A percentile compares a stretch with the other conserved stretches of the same genome.
phyloP scores from a whole-genome alignment of 1,140 invertebrate genomes.

The Anagrus nilaparvatae region DNA sequence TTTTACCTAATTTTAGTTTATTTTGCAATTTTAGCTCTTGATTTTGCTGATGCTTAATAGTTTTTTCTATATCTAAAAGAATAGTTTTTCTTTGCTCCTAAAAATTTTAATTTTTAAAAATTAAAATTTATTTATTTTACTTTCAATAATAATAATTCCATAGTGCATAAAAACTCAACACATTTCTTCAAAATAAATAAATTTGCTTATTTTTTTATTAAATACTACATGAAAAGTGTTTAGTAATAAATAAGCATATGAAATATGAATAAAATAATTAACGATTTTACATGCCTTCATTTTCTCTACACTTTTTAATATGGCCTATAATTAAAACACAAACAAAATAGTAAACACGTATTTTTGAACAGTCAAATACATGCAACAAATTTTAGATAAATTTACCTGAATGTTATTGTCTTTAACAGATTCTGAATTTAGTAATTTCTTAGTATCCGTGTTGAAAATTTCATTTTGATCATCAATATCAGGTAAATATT shows the following conservation, averaged over 20 bases:
- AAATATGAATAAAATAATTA: conserved; percentile 28
- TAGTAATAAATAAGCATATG: too few species aligned
- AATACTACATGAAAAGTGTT: too few species aligned
- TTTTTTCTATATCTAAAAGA: conserved; percentile 45
- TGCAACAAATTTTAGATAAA: conserved; percentile 5
- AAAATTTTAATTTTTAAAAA: neutral
- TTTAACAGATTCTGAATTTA: conserved; percentile 21
- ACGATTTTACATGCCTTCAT: conserved; percentile 50
- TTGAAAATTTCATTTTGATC: conserved; percentile 24
- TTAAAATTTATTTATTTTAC: conserved; percentile 2
- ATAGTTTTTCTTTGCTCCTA: conserved; percentile 44
- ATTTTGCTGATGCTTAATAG: conserved; percentile 43
- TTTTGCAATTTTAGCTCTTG: conserved; percentile 45
- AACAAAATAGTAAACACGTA: conserved; percentile 1
- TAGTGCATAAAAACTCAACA: conserved; percentile 9
- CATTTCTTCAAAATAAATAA: conserved; percentile 9
- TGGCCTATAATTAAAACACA: conserved; percentile 37
- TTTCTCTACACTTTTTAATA: conserved; percentile 48
- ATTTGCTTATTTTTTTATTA: too few species aligned
- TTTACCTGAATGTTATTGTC: conserved; percentile 34
- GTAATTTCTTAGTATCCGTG: conserved; percentile 20
- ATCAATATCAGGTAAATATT: conserved; percentile 29
- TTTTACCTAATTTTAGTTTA: conserved; percentile 41
- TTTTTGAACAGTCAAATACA: conserved; percentile 5
- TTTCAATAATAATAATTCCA: conserved; percentile 1